These are phyloP conservation scores for Carcharodon carcharias DNA, from an alignment of 2,797 vertebrate species.

Conservation along the genomic window DNA sequence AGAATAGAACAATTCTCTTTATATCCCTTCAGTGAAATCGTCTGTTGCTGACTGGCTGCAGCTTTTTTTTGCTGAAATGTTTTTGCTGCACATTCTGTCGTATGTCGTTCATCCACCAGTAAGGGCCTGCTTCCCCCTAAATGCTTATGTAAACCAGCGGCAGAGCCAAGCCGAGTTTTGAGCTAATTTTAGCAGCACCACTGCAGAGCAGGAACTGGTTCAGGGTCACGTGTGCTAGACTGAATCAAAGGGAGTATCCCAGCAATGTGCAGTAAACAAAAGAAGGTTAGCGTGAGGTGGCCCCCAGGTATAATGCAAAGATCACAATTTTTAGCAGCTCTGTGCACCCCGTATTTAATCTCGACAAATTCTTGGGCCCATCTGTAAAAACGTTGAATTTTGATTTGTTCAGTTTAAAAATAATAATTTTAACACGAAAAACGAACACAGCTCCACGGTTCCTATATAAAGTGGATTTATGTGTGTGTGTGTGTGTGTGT, in stretches of 20 bases:
- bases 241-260: slow-evolving; percentile 88
- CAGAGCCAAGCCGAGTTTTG: slow-evolving; percentile 77
- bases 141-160: slow-evolving; percentile 85
- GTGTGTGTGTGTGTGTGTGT: too few species aligned
- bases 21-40: too few species aligned
- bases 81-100: slow-evolving; percentile 37
- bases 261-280: slow-evolving; percentile 86
- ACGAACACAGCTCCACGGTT: not conserved
- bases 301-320: slow-evolving; percentile 39
- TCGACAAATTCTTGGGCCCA: too few species aligned
- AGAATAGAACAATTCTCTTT: not conserved
- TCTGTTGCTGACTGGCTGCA: not conserved
- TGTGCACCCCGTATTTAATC: not conserved
- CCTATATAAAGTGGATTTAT: not conserved
- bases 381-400: not conserved
- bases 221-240: slow-evolving; percentile 72
- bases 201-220: slow-evolving; percentile 82
- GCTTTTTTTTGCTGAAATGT: not conserved
- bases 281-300: slow-evolving; percentile 75
- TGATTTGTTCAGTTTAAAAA: not conserved
- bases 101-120: slow-evolving; percentile 50
- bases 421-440: not conserved
- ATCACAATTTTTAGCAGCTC: not conserved
- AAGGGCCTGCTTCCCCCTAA: slow-evolving; percentile 57
- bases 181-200: slow-evolving; percentile 83